Evolutionary conservation across 2,113 vertebrate genomes (phyloP).

Genomic region (Sclerurus mexicanus): DNA sequence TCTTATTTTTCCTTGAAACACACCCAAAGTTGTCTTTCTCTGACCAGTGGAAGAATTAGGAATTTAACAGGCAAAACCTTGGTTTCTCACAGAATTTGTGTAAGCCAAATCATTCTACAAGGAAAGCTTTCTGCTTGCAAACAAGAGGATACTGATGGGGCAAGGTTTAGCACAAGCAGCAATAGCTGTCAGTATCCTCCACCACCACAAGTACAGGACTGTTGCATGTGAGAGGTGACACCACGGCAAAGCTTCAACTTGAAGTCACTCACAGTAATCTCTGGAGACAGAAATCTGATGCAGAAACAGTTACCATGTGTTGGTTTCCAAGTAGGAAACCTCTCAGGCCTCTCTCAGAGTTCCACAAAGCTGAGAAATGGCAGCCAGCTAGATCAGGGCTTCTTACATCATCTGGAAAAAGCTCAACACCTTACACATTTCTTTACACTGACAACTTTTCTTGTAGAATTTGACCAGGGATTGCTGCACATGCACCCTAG

Average conservation of each 20-base stretch:
- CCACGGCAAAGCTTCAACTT: background rate
- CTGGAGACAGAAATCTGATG: background rate
- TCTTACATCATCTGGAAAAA: constrained; percentile 41
- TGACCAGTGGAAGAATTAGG: background rate
- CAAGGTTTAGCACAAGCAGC: background rate
- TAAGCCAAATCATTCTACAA: background rate
- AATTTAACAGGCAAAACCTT: background rate
- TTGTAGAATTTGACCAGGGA: background rate
- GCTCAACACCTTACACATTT: background rate
- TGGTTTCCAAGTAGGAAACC: background rate
- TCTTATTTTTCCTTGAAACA: background rate
- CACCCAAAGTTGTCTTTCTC: background rate
- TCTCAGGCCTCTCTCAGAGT: background rate
- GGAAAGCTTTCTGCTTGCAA: background rate
- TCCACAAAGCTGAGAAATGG: constrained; percentile 21
- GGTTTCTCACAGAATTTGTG: background rate
- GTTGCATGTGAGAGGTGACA: background rate
- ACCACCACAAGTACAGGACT: background rate
- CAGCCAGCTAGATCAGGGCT: background rate
- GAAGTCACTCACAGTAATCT: background rate
- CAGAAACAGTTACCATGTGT: background rate
- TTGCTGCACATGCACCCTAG: background rate
- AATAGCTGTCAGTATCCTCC: background rate
- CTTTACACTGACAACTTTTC: background rate
- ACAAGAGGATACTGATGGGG: background rate